Evolutionary conservation across 2,888 invertebrate genomes (phyloP).

Genomic region (Sturmia bella): DNA sequence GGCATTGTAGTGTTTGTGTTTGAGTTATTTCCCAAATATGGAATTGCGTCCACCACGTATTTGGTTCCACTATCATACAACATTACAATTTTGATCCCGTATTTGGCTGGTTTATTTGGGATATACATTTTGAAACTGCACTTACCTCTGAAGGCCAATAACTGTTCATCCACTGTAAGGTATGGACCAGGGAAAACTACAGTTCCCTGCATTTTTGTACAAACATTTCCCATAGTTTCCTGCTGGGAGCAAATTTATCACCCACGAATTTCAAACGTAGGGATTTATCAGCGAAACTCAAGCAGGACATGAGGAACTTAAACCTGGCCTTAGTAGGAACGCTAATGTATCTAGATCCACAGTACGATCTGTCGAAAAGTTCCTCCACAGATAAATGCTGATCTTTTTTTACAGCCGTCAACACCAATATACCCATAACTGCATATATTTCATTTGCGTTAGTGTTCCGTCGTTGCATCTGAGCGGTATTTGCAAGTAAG

Average conservation of each 20-base stretch:
- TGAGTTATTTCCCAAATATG: neutral
- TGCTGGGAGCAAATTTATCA: conserved; percentile 5
- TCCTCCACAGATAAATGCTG: neutral
- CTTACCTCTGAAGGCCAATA: neutral
- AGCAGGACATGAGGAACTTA: neutral
- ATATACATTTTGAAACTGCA: conserved; percentile 1
- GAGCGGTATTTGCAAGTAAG: conserved; percentile 3
- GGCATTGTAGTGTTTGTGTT: neutral
- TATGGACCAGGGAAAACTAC: neutral
- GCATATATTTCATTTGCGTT: neutral
- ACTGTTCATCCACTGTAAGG: neutral
- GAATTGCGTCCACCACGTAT: neutral
- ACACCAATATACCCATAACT: conserved; percentile 9
- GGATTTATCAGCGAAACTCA: conserved; percentile 3
- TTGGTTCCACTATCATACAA: neutral
- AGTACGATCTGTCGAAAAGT: conserved; percentile 1
- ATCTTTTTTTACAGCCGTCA: conserved; percentile 13
- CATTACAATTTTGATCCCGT: neutral
- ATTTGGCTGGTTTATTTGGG: conserved; percentile 1
- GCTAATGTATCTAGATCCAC: neutral
- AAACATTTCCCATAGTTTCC: conserved; percentile 3
- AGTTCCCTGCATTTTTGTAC: neutral
- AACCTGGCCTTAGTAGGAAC: neutral
- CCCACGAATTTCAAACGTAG: neutral
- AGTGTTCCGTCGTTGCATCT: neutral